Percentiles rank a stretch among this genome's conserved stretches.
Evolutionary conservation across 2,888 invertebrate genomes (phyloP).

Genomic region (Syrista parreyssii): DNA sequence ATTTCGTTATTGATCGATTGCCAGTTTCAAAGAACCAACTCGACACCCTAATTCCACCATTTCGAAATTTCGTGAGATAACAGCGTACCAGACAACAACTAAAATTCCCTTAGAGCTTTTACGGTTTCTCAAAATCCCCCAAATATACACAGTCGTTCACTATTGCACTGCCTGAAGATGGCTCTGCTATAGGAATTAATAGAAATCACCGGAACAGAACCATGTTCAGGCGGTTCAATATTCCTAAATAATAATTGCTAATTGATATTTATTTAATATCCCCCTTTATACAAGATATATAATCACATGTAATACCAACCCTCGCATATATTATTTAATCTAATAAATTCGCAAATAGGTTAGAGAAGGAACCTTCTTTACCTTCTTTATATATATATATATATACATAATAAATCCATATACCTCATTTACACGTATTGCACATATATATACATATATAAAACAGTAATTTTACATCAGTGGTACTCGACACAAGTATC

Average conservation of each 20-base stretch:
- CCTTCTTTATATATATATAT: background rate
- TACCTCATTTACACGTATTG: background rate
- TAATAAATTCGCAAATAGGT: background rate
- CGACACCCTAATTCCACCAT: background rate
- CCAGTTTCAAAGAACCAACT: background rate
- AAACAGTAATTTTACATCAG: background rate
- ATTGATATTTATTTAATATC: background rate
- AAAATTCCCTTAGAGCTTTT: background rate
- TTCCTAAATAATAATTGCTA: background rate
- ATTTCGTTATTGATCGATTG: background rate
- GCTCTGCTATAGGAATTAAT: no score
- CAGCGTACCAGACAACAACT: background rate
- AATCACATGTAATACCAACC: background rate
- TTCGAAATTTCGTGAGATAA: background rate
- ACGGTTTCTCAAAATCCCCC: no score
- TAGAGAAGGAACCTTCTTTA: background rate
- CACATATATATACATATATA: background rate
- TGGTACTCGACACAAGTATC: background rate
- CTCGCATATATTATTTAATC: no score
- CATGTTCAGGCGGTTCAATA: no score
- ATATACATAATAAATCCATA: background rate
- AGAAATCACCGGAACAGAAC: no score
- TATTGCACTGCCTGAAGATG: no score
- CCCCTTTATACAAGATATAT: background rate
- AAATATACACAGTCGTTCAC: no score